These are phyloP conservation scores for Drosophila yooni DNA, from an alignment of 2,888 invertebrate genomes.

Conservation along the genomic window DNA sequence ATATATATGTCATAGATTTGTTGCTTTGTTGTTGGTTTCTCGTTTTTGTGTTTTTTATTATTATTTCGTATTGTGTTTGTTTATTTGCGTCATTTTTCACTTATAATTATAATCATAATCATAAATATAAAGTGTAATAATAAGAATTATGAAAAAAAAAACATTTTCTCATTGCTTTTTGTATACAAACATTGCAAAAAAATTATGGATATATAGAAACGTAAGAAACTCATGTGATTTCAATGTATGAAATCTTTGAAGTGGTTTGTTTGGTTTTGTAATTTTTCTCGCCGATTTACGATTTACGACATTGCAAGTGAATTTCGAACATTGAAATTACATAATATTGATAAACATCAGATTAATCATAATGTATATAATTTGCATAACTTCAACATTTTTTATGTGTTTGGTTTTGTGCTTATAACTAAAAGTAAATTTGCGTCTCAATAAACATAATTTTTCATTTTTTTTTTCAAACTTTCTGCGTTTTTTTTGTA, in stretches of 20 bases:
- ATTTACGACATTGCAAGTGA: constrained; percentile 62
- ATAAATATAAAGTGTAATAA: constrained; percentile 73
- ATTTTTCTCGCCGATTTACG: constrained; percentile 35
- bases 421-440: constrained; percentile 75
- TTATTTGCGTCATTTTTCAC: constrained; percentile 76
- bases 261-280: constrained; percentile 27
- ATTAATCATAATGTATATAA: constrained; percentile 55
- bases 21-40: constrained; percentile 27
- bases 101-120: constrained; percentile 75
- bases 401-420: constrained; percentile 53
- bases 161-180: constrained; percentile 52
- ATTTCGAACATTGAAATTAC: constrained; percentile 55
- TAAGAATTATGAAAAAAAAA: constrained; percentile 71
- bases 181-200: constrained; percentile 70
- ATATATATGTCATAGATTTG: constrained; percentile 13
- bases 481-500: constrained; percentile 31
- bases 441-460: constrained; percentile 75
- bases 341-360: constrained; percentile 47
- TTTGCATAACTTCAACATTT: constrained; percentile 72
- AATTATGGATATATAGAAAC: constrained; percentile 54
- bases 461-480: constrained; percentile 39
- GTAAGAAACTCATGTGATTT: constrained; percentile 57
- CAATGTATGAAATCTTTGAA: constrained; percentile 50
- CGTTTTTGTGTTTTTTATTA: constrained; percentile 18
- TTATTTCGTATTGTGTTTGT: constrained; percentile 62